Conservation (phyloP, 2,888 invertebrate genomes). For the Meloe dianella region DNA sequence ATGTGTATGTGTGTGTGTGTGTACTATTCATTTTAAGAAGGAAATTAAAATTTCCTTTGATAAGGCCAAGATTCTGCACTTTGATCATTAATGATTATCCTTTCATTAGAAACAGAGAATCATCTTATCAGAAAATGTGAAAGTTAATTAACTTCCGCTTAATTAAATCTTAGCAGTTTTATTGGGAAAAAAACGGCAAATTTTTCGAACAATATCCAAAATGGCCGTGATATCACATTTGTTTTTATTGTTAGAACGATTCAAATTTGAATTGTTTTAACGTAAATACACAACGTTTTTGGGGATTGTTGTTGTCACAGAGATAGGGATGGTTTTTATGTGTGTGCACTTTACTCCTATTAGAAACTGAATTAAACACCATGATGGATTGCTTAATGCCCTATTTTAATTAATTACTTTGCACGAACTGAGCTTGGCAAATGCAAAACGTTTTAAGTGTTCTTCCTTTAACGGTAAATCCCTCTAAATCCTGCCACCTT, state of each 20-base stretch:
- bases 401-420: slow-evolving; percentile 52
- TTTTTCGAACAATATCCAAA: slow-evolving; percentile 5
- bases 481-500: slow-evolving; percentile 13
- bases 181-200: not conserved
- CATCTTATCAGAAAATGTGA: slow-evolving; percentile 21
- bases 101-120: slow-evolving; percentile 31
- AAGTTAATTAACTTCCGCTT: slow-evolving; percentile 30
- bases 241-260: slow-evolving; percentile 5
- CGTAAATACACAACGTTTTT: slow-evolving; percentile 11
- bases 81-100: slow-evolving; percentile 33
- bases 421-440: slow-evolving; percentile 33
- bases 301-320: not conserved
- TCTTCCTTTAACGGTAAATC: slow-evolving; percentile 18
- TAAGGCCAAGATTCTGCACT: slow-evolving; percentile 17
- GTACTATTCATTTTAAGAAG: slow-evolving; percentile 26
- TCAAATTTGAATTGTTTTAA: not conserved
- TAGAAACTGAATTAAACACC: slow-evolving; percentile 47
- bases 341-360: slow-evolving; percentile 41
- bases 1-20: not conserved
- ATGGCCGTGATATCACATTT: slow-evolving; percentile 4
- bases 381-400: slow-evolving; percentile 54
- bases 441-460: slow-evolving; percentile 29
- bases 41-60: slow-evolving; percentile 32
- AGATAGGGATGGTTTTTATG: not conserved
- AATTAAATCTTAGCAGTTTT: slow-evolving; percentile 20